phyloP scores from a whole-genome alignment of 1,140 invertebrate species.

The Drosophila orena region DNA sequence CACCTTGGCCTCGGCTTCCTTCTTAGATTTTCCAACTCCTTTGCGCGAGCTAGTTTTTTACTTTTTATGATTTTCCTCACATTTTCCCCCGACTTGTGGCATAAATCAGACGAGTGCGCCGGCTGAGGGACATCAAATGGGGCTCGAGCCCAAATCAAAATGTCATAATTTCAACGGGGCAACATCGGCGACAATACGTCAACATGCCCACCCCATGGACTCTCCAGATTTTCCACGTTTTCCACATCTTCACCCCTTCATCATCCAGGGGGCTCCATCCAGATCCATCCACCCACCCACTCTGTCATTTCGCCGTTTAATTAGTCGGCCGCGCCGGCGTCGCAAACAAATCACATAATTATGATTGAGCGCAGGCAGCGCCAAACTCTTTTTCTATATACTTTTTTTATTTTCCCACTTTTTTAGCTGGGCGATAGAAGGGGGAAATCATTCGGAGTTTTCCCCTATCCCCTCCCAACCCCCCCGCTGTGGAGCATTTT shows the following conservation, averaged over 20 bases:
- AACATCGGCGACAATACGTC: conserved; percentile 80
- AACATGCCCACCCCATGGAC: conserved; percentile 27
- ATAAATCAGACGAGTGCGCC: conserved; percentile 60
- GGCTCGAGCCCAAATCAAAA: conserved; percentile 77
- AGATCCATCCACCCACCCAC: conserved; percentile 17
- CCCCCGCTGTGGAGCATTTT: conserved; percentile 61
- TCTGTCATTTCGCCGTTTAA: conserved; percentile 59
- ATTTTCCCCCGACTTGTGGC: conserved; percentile 5
- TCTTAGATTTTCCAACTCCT: background rate
- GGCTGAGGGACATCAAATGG: conserved; percentile 78
- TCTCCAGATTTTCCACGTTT: background rate
- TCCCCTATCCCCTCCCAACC: background rate
- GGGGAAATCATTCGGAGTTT: background rate
- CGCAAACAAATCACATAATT: conserved; percentile 81
- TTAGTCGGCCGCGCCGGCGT: conserved; percentile 67
- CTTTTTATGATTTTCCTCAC: background rate
- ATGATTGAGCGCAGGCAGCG: conserved; percentile 76
- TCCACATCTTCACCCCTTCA: conserved; percentile 1
- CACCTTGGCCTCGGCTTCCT: conserved; percentile 18
- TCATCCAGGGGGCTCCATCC: background rate
- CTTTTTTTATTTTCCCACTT: background rate
- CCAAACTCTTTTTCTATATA: conserved; percentile 45
- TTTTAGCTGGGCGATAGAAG: background rate
- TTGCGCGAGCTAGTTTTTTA: background rate
- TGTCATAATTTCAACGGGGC: conserved; percentile 70